Conservation (phyloP, 2,888 invertebrate genomes). For the Trachelus iudaicus region DNA sequence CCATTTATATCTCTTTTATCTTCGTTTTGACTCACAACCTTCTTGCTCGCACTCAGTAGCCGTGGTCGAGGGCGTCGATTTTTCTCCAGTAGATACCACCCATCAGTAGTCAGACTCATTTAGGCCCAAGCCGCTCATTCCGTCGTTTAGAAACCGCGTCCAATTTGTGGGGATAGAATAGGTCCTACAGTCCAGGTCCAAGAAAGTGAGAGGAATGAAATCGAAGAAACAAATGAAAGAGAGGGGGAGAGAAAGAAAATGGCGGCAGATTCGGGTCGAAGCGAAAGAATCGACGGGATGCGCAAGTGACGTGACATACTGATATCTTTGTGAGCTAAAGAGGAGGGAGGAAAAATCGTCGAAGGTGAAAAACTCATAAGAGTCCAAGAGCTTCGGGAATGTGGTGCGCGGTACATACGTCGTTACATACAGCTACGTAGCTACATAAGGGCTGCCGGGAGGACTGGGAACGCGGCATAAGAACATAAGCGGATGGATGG, state of each 20-base stretch:
- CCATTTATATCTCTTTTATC: background rate
- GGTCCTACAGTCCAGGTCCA: background rate
- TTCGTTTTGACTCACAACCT: background rate
- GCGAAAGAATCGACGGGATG: background rate
- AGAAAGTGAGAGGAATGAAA: background rate
- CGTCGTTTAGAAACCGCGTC: background rate
- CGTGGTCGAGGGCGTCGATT: background rate
- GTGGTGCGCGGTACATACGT: background rate
- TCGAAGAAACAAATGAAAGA: background rate
- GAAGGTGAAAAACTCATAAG: background rate
- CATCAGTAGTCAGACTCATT: too few relatives aligned
- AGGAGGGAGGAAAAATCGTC: background rate
- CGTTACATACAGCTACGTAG: background rate
- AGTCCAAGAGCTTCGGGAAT: background rate
- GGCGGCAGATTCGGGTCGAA: background rate
- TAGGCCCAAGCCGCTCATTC: background rate
- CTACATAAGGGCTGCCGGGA: background rate
- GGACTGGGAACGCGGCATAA: slow-evolving; percentile 1
- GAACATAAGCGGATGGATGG: slow-evolving; percentile 18
- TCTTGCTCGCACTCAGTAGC: background rate
- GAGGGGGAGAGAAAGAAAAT: background rate
- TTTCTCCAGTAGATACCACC: background rate
- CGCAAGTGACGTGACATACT: background rate
- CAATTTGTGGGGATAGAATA: background rate
- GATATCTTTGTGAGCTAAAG: too few relatives aligned